A percentile compares a stretch with the other conserved stretches of the same genome.
Evolutionary conservation across 2,888 invertebrate genomes (phyloP).

Genomic region (Cephus pulcher): DNA sequence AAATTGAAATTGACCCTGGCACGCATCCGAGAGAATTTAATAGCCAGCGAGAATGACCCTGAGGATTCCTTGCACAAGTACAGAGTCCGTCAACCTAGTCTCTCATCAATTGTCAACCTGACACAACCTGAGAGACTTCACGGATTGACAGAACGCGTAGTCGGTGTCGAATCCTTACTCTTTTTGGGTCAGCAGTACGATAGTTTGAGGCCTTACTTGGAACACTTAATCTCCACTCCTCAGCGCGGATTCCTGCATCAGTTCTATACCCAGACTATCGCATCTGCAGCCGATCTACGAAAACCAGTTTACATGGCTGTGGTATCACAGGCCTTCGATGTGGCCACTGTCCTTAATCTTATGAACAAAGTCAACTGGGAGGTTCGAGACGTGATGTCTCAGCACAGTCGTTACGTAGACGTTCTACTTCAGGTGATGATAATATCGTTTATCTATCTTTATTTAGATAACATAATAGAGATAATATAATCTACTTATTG

Average conservation of each 20-base stretch:
- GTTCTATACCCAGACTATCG: conserved; percentile 80
- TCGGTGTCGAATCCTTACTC: conserved; percentile 92
- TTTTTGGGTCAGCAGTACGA: conserved; percentile 91
- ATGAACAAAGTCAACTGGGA: conserved; percentile 97
- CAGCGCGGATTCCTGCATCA: conserved; percentile 77
- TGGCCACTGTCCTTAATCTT: conserved; percentile 79
- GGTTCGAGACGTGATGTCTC: conserved; percentile 93
- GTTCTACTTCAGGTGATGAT: conserved; percentile 72
- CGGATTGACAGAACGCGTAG: conserved; percentile 87
- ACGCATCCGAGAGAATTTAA: conserved; percentile 81
- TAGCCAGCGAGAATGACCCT: conserved; percentile 64
- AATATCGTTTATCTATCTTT: conserved; percentile 9
- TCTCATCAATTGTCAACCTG: conserved; percentile 77
- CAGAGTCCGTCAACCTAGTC: conserved; percentile 69
- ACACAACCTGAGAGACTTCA: conserved; percentile 79
- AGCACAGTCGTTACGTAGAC: conserved; percentile 92
- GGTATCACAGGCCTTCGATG: conserved; percentile 83
- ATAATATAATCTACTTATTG: conserved; percentile 1
- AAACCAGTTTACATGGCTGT: conserved; percentile 90
- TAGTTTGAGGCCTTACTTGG: conserved; percentile 85
- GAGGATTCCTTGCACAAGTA: conserved; percentile 62
- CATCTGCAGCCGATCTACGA: conserved; percentile 79
- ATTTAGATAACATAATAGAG: conserved; percentile 13
- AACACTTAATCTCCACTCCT: conserved; percentile 80
- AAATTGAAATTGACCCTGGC: conserved; percentile 82